A percentile compares a stretch with the other conserved stretches of the same genome.
Conservation (phyloP, 2,113 vertebrate genomes). For the Rhizomys pruinosus region DNA sequence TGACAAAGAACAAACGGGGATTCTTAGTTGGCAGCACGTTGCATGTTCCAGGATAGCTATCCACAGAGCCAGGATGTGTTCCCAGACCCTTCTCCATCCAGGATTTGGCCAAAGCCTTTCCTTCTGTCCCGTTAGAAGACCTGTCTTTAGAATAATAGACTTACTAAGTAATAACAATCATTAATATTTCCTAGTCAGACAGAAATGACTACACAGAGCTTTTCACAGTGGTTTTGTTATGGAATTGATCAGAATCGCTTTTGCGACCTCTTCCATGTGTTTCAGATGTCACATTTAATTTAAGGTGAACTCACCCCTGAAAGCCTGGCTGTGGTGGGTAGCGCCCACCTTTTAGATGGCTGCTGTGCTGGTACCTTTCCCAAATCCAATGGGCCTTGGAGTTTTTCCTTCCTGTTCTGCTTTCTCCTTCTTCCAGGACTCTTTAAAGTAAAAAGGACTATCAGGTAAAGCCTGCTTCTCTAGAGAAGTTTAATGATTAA, state of each 20-base stretch:
- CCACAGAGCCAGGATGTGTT: background rate
- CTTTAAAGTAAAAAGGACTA: slow-evolving; percentile 14
- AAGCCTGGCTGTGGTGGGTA: background rate
- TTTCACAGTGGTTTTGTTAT: slow-evolving; percentile 8
- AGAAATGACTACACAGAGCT: background rate
- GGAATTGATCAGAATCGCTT: background rate
- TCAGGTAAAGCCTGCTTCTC: background rate
- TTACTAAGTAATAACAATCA: background rate
- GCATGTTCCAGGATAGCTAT: background rate
- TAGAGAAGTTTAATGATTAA: background rate
- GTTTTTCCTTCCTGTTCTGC: background rate
- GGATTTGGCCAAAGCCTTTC: background rate
- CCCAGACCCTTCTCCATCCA: accelerated
- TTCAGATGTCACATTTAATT: background rate
- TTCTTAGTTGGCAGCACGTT: background rate
- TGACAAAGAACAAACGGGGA: background rate
- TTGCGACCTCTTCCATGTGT: background rate
- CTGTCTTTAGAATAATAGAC: background rate
- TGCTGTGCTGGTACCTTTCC: background rate
- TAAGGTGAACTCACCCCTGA: background rate
- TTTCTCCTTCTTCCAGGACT: slow-evolving; percentile 41
- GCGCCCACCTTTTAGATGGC: background rate
- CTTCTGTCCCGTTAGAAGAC: background rate
- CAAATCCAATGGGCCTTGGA: background rate
- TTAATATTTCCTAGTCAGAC: background rate